phyloP scores from a whole-genome alignment of 2,888 invertebrate genomes.

The Alloscopus bannaensis region DNA sequence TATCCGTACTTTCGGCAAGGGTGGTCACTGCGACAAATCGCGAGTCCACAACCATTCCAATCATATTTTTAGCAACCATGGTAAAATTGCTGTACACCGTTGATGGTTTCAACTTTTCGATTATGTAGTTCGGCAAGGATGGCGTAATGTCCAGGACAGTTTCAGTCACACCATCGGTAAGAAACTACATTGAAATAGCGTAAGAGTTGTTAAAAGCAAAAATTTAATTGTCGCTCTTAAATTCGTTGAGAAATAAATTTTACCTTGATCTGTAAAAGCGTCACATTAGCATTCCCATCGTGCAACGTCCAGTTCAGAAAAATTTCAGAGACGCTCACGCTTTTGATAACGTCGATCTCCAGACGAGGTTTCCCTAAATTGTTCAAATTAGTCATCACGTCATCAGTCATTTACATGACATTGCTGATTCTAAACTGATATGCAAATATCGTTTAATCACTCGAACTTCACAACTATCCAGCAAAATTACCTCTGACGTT shows the following conservation, averaged over 20 bases:
- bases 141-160: conserved; percentile 35
- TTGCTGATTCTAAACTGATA: too few relatives aligned
- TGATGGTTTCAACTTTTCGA: conserved; percentile 81
- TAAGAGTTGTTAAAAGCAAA: conserved; percentile 17
- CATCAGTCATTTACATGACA: too few relatives aligned
- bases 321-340: conserved; percentile 85
- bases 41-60: conserved; percentile 79
- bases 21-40: conserved; percentile 80
- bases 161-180: conserved; percentile 23
- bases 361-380: conserved; percentile 80
- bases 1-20: conserved; percentile 78
- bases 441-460: too few relatives aligned
- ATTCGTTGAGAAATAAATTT: not conserved
- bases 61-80: conserved; percentile 82
- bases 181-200: conserved; percentile 23
- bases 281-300: conserved; percentile 84
- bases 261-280: conserved; percentile 79
- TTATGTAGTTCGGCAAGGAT: conserved; percentile 75
- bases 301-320: conserved; percentile 90
- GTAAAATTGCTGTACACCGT: conserved; percentile 81
- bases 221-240: conserved; percentile 2
- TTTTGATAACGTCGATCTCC: conserved; percentile 83
- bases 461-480: too few relatives aligned
- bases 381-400: too few relatives aligned
- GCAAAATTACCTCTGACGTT: conserved; percentile 61